These are phyloP conservation scores for Cephus runcator DNA, from an alignment of 2,888 invertebrate species.

Conservation along the genomic window DNA sequence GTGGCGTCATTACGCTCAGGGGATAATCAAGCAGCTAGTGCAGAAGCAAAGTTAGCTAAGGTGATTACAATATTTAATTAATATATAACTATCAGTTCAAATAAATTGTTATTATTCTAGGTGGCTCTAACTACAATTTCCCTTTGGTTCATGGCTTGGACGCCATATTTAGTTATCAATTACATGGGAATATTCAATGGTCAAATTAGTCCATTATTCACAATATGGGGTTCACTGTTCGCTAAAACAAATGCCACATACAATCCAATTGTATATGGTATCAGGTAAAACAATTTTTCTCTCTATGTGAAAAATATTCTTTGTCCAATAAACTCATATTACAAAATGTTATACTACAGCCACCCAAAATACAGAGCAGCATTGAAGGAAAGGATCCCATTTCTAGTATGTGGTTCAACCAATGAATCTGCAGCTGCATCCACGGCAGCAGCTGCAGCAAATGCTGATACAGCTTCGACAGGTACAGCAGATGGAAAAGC, in stretches of 20 bases:
- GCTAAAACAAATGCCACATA: constrained; percentile 71
- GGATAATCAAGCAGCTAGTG: constrained; percentile 68
- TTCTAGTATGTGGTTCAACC: constrained; percentile 73
- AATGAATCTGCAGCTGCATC: constrained; percentile 72
- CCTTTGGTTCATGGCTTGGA: constrained; percentile 76
- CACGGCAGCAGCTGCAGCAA: constrained; percentile 70
- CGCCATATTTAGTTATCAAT: constrained; percentile 79
- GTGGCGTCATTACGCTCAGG: constrained; percentile 70
- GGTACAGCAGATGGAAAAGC: constrained; percentile 26
- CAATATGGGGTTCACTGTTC: constrained; percentile 91
- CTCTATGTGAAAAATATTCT: background rate
- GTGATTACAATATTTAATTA: constrained; percentile 43
- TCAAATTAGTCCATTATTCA: constrained; percentile 81
- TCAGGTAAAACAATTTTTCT: constrained; percentile 57
- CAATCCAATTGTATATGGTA: constrained; percentile 71
- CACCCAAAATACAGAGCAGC: constrained; percentile 84
- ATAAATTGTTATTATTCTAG: constrained; percentile 39
- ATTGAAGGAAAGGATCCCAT: constrained; percentile 80
- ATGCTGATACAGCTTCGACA: constrained; percentile 33
- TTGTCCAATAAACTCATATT: background rate
- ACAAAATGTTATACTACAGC: constrained; percentile 60
- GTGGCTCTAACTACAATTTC: constrained; percentile 73
- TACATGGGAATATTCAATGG: constrained; percentile 83
- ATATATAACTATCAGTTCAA: background rate
- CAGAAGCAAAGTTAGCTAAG: constrained; percentile 71